A percentile compares a stretch with the other conserved stretches of the same genome.
Conservation (phyloP, 2,888 invertebrate genomes). For the Drosophila neutralis region DNA sequence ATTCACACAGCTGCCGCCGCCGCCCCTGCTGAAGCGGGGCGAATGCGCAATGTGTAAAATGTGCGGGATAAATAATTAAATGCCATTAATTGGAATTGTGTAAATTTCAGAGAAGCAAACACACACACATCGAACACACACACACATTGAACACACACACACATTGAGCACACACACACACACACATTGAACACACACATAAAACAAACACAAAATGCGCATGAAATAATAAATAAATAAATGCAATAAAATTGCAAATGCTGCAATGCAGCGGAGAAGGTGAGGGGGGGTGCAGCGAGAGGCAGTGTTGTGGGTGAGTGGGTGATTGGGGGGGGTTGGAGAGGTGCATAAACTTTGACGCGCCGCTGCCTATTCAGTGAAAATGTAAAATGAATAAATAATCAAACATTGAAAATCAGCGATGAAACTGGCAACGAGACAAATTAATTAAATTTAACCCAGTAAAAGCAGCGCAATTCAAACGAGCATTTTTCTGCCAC, state of each 20-base stretch:
- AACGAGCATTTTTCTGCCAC: conserved; percentile 41
- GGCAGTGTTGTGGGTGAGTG: too few relatives aligned
- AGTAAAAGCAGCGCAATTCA: conserved; percentile 71
- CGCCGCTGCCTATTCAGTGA: conserved; percentile 49
- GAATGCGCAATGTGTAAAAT: conserved; percentile 67
- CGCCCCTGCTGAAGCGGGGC: conserved; percentile 19
- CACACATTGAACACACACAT: conserved; percentile 15
- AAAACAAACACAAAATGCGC: conserved; percentile 34
- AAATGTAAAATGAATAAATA: conserved; percentile 76
- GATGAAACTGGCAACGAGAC: conserved; percentile 56
- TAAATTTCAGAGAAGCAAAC: conserved; percentile 65
- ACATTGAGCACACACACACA: conserved; percentile 5
- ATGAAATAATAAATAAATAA: conserved; percentile 76
- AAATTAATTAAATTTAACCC: conserved; percentile 80
- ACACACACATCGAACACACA: conserved; percentile 14
- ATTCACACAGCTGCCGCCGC: conserved; percentile 65
- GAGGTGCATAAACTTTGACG: conserved; percentile 2
- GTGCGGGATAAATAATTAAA: conserved; percentile 77
- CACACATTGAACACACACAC: conserved; percentile 5
- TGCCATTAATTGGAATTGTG: conserved; percentile 78
- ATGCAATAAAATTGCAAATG: conserved; percentile 77
- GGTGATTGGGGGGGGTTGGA: not conserved
- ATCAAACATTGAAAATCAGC: conserved; percentile 67
- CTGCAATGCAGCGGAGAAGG: conserved; percentile 55
- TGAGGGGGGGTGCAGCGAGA: not conserved